Base-by-base conservation (phyloP, 2,888 invertebrate genomes). In the Sphaeridia pumilis region DNA sequence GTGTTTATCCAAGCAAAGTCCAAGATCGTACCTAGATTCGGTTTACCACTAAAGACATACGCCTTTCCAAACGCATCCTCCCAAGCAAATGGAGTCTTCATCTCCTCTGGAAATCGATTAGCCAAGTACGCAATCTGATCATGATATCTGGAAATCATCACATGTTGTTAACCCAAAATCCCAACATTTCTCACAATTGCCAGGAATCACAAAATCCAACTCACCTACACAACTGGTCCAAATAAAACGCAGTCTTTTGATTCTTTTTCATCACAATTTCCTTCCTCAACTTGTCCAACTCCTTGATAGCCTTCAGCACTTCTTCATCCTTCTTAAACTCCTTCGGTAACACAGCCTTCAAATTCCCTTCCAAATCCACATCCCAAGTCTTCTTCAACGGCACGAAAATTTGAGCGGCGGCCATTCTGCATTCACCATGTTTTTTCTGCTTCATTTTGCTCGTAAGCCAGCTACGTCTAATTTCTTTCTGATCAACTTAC, bases 21-120 rank as follows among this genome's bases (percentile, higher is more conserved):
- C 7, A 10, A 7, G 7, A 31, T 31, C 83, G 77, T 78, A 94
- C 94, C 90, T 60, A 94, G 75, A 69, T 88, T 90, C 69, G 87
- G 84, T 70, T 87, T 81, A 57, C 88, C 88, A 57, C 87, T 87
- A 73, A 97, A 94, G 65, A 95, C 80, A 10, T 89, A 85, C 50
- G 90, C 90, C 69, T 87, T 88, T 70, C 95, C 94, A 69, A 98
- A 97, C 0, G 97, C 95, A 80, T 97, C 95, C 72, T 94, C 93
- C 97, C 98, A 98, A 72, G 97, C 97, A 73, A 98, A 98, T 3
- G 90, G 87, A 58, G 94, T 87, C 70, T 87, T 87, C 1, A 57
- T 35, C 72, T 95, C 94, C 65, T 88, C 81, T 1, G 95, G 89
- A 60, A 97, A 82, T 75, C 97, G 97, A 54, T 80, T 78, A 73